phyloP scores from a whole-genome alignment of 64 coral and sea anemone species.

The Montipora sp. region DNA sequence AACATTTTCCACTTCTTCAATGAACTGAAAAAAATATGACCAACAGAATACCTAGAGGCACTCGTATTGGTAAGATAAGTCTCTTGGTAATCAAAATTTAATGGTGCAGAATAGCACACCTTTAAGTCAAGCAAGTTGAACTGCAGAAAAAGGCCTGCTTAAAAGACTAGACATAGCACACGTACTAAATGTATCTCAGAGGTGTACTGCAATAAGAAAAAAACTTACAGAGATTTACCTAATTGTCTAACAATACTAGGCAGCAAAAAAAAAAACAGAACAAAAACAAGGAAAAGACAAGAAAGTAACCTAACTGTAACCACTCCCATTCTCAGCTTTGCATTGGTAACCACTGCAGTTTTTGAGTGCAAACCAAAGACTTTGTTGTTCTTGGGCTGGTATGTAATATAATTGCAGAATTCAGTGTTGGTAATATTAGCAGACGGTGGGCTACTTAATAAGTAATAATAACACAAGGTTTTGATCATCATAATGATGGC shows the following conservation, averaged over 20 bases:
- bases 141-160: too few species aligned
- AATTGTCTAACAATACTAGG: not conserved
- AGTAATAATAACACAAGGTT: not conserved
- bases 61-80: too few species aligned
- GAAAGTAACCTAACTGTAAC: constrained; percentile 51
- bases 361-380: constrained; percentile 39
- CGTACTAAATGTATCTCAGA: too few species aligned
- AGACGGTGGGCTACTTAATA: not conserved
- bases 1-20: too few species aligned
- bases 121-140: too few species aligned
- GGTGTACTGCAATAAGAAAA: too few species aligned
- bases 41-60: too few species aligned
- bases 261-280: not conserved
- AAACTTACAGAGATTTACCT: not conserved
- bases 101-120: too few species aligned
- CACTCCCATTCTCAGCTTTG: constrained; percentile 39
- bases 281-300: constrained; percentile 19
- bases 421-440: not conserved
- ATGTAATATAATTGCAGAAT: constrained; percentile 25
- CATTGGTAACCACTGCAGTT: constrained; percentile 40
- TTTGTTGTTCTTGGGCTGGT: constrained; percentile 39
- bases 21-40: too few species aligned
- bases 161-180: too few species aligned
- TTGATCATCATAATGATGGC: not conserved
- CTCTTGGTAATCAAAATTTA: too few species aligned